Base-by-base conservation (phyloP, 1,140 invertebrate genomes). In the Drosophila ficusphila region DNA sequence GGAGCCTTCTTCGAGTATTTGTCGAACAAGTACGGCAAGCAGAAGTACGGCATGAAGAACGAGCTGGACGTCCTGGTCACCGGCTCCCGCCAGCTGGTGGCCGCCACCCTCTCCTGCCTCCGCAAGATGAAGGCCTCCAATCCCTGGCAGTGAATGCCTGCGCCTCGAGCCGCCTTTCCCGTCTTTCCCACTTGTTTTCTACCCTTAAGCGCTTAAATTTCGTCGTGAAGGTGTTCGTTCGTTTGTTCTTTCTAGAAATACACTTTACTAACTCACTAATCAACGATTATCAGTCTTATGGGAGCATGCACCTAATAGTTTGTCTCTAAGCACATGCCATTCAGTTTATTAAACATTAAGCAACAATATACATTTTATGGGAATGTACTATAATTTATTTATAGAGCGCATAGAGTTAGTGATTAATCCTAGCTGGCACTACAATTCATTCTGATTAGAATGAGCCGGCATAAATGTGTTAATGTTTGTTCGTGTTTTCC, bases 61-160 rank as follows among this genome's bases (percentile, higher is more conserved):
- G 92, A 86, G 12, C 27, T 94, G 12, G 93, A 96, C 74, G 92
- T 99, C 6, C 92, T 99, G 12, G 93, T 98, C 1, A 98, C 97
- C 7, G 98, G 98, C 2, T 99, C 98, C 25, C 90, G 99, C 47
- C 96, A 98, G 93, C 92, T 99, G 52, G 95, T 99, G 8, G 98
- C 97, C 2, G 95, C 95, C 23, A 93, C 95, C 9, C 92, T 98
- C 0, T 7, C 27, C 1, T 33, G 11, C 14, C 9, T 88, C 0
- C 51, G 86, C 7, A 62, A 68, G 11, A 38, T 71, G 25, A 88
- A 75, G n/a, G 47, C 31, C 2, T 16, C 23, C 33, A 60, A 21
- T 12, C 16, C 60, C 6, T 64, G 60, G 60, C 53, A 21, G 7
- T 39, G 49, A 27, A 25, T 25, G n/a, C n/a, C n/a, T n/a, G n/a